phyloP scores from a whole-genome alignment of 2,888 invertebrate species.

The Lagria hirta region DNA sequence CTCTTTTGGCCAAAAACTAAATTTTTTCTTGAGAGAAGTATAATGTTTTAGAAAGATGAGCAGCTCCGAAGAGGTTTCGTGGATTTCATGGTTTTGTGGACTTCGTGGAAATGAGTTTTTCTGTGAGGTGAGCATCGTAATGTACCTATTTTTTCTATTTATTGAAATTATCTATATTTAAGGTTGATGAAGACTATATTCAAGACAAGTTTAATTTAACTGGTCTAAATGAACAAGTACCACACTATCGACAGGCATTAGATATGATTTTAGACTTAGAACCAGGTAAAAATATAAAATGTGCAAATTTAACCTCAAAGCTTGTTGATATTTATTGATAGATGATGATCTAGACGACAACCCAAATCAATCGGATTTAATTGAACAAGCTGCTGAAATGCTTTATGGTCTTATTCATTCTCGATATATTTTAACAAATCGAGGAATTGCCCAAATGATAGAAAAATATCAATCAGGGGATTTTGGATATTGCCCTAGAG shows the following conservation, averaged over 20 bases:
- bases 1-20: too few species aligned
- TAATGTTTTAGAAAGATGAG: conserved; percentile 92
- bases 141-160: conserved; percentile 4
- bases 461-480: conserved; percentile 99
- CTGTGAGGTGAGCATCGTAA: conserved; percentile 87
- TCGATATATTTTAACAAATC: conserved; percentile 97
- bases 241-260: conserved; percentile 97
- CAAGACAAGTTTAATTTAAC: conserved; percentile 99
- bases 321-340: conserved; percentile 49
- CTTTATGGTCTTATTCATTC: conserved; percentile 98
- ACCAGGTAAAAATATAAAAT: conserved; percentile 71
- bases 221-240: conserved; percentile 98
- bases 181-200: conserved; percentile 99
- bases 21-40: too few species aligned
- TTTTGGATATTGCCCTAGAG: conserved; percentile 97
- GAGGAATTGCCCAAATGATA: conserved; percentile 98
- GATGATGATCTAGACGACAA: conserved; percentile 99
- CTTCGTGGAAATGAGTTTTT: conserved; percentile 99
- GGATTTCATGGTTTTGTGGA: conserved; percentile 99
- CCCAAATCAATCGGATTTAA: conserved; percentile 96
- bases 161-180: too few species aligned
- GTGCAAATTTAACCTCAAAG: conserved; percentile 2
- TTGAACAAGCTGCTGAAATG: conserved; percentile 99
- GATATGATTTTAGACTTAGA: conserved; percentile 99
- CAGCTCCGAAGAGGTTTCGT: conserved; percentile 99